Conservation (phyloP, 2,797 vertebrate genomes). For the Capromys pilorides region DNA sequence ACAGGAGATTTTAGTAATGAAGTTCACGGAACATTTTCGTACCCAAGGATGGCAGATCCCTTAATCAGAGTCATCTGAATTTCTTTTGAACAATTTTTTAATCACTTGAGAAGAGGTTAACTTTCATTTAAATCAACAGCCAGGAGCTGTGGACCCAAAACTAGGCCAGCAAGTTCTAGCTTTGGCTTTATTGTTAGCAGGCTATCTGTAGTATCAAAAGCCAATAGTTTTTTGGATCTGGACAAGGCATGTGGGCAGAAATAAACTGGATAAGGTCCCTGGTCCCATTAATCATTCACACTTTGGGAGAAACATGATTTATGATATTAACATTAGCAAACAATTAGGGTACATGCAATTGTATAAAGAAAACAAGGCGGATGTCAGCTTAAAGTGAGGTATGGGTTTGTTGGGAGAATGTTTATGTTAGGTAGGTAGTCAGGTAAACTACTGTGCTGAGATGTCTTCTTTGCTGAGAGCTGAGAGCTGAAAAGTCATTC, state of each 20-base stretch:
- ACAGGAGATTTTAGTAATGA: not conserved
- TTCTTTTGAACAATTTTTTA: conserved; percentile 46
- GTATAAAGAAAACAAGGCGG: not conserved
- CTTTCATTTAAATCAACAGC: conserved; percentile 37
- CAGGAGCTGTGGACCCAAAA: not conserved
- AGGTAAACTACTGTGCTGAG: not conserved
- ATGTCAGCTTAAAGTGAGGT: not conserved
- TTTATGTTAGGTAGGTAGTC: not conserved
- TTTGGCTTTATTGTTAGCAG: not conserved
- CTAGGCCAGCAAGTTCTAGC: not conserved
- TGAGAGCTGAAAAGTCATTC: not conserved
- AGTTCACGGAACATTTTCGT: not conserved
- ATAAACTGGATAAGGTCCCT: not conserved
- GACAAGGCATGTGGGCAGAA: not conserved
- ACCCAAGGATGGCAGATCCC: not conserved
- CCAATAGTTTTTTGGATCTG: not conserved
- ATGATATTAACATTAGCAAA: not conserved
- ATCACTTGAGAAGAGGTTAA: not conserved
- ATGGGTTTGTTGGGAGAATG: not conserved
- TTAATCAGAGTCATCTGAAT: conserved; percentile 25
- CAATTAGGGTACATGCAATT: not conserved
- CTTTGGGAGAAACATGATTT: not conserved
- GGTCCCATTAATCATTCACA: not conserved
- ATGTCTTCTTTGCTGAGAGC: not conserved
- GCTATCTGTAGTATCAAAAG: not conserved